Evolutionary conservation across 2,888 invertebrate genomes (phyloP).

Genomic region (Acronicta psi): DNA sequence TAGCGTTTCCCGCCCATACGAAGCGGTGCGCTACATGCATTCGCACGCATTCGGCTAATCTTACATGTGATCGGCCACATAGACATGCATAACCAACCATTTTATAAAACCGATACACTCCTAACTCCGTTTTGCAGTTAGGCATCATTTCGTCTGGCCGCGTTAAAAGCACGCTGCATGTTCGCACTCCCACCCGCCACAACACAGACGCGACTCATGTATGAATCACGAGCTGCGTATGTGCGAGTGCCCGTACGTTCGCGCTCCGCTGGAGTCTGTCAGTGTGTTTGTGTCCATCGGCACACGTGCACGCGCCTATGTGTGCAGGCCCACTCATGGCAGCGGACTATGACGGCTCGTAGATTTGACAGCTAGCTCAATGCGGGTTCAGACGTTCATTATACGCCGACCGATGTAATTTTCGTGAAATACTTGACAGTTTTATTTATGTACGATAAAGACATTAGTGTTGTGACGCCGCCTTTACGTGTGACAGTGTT

Average conservation of each 20-base stretch:
- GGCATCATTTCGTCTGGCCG: constrained; percentile 87
- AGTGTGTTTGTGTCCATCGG: constrained; percentile 85
- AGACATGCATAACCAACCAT: constrained; percentile 83
- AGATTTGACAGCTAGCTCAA: constrained; percentile 90
- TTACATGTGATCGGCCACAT: constrained; percentile 85
- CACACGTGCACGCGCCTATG: constrained; percentile 79
- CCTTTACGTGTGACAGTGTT: constrained; percentile 59
- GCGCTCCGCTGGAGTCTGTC: constrained; percentile 84
- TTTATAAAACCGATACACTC: constrained; percentile 83
- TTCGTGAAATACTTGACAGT: constrained; percentile 82
- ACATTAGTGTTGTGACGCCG: constrained; percentile 69
- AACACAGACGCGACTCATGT: constrained; percentile 81
- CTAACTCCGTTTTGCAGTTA: constrained; percentile 81
- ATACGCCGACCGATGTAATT: constrained; percentile 85
- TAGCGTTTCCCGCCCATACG: constrained; percentile 83
- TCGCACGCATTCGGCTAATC: constrained; percentile 88
- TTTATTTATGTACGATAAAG: constrained; percentile 76
- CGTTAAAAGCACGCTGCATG: constrained; percentile 87
- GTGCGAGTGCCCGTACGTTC: constrained; percentile 81
- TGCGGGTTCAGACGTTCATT: constrained; percentile 89
- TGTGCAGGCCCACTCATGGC: constrained; percentile 87
- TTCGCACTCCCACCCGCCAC: constrained; percentile 88
- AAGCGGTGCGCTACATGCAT: constrained; percentile 81
- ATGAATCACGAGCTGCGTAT: constrained; percentile 79
- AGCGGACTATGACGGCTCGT: constrained; percentile 89